Evolutionary conservation across 2,797 vertebrate species (phyloP).

Genomic region (Lindbergichthys nudifrons): DNA sequence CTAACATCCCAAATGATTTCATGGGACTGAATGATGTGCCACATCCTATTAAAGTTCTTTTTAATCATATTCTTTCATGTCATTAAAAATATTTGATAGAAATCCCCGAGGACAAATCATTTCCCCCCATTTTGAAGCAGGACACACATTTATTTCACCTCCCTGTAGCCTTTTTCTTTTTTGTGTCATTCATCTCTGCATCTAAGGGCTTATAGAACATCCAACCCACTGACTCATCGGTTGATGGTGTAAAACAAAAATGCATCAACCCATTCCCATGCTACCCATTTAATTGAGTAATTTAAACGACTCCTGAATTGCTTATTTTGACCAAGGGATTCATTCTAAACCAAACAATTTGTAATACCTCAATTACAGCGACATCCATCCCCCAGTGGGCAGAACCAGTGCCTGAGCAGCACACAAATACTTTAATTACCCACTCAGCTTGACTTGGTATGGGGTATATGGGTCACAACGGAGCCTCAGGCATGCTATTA

Average conservation of each 20-base stretch:
- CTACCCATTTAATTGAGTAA: neutral
- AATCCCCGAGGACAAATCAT: constrained; percentile 9
- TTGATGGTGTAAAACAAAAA: neutral
- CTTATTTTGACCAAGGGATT: constrained; percentile 51
- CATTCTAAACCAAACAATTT: constrained; percentile 59
- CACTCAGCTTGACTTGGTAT: constrained; percentile 55
- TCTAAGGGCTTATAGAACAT: constrained; percentile 2
- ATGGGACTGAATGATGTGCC: constrained; percentile 21
- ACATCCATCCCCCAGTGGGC: constrained; percentile 51
- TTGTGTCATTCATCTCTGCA: neutral
- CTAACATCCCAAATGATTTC: constrained; percentile 10
- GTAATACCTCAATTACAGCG: constrained; percentile 68
- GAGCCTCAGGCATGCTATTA: constrained; percentile 51
- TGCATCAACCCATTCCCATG: neutral
- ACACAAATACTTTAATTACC: constrained; percentile 70
- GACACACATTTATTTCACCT: neutral
- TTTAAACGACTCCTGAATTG: constrained; percentile 41
- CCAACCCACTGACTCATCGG: neutral
- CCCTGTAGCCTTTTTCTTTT: neutral
- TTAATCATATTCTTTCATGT: constrained; percentile 11
- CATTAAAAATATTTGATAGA: constrained; percentile 9
- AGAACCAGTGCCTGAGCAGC: constrained; percentile 47
- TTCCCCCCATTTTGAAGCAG: constrained; percentile 8
- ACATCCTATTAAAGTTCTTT: constrained; percentile 10
- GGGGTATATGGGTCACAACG: constrained; percentile 63